A percentile compares a stretch with the other conserved stretches of the same genome.
Evolutionary conservation across 2,113 vertebrate genomes (phyloP).

Genomic region (Epinephelus lanceolatus): DNA sequence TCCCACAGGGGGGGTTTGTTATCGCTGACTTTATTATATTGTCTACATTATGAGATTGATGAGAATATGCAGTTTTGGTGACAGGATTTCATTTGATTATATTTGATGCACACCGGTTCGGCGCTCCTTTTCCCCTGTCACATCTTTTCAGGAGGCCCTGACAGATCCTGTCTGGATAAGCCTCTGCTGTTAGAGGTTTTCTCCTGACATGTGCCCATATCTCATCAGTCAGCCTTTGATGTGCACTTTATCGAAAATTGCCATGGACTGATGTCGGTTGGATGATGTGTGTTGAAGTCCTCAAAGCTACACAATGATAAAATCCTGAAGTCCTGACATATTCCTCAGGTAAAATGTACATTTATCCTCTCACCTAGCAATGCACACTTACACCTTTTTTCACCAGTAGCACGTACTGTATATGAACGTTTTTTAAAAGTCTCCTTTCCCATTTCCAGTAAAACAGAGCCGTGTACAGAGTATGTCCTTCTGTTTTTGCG

Average conservation of each 20-base stretch:
- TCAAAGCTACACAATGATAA: conserved; percentile 16
- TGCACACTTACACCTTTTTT: neutral
- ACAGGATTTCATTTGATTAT: conserved; percentile 60
- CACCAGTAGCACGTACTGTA: too few species aligned
- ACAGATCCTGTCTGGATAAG: conserved; percentile 64
- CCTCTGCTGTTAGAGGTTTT: conserved; percentile 43
- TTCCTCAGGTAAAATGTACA: conserved; percentile 1
- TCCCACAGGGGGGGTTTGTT: conserved; percentile 9
- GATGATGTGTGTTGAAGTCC: conserved; percentile 20
- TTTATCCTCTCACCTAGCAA: neutral
- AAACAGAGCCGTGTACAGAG: too few species aligned
- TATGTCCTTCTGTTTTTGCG: too few species aligned
- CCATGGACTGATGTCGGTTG: conserved; percentile 16
- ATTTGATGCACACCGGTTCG: conserved; percentile 32
- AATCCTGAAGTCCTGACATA: neutral
- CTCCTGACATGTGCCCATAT: conserved; percentile 55
- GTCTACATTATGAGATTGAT: conserved; percentile 50
- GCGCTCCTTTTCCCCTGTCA: conserved; percentile 6
- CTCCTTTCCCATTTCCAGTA: too few species aligned
- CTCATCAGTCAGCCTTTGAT: conserved; percentile 50
- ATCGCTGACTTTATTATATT: conserved; percentile 45
- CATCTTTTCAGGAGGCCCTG: conserved; percentile 47
- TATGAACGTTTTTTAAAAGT: too few species aligned
- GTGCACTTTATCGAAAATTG: conserved; percentile 55
- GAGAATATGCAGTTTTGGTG: conserved; percentile 42